Conservation (phyloP, 2,888 invertebrate genomes). For the Allacma fusca region DNA sequence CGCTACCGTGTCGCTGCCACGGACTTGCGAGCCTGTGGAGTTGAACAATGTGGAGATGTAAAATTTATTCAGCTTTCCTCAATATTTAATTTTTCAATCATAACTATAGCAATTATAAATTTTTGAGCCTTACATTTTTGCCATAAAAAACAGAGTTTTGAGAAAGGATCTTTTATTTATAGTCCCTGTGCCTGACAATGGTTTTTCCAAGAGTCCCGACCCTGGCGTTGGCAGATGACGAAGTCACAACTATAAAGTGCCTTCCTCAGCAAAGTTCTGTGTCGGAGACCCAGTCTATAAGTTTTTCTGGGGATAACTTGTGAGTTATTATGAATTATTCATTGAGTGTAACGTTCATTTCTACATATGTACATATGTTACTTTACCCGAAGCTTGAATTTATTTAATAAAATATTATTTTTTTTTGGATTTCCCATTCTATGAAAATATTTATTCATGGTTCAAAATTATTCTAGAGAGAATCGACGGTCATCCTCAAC, state of each 20-base stretch:
- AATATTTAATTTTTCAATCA: not conserved
- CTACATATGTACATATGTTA: not conserved
- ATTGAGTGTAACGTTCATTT: too few species aligned
- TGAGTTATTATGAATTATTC: too few species aligned
- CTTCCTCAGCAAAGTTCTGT: conserved; percentile 57
- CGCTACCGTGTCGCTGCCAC: conserved; percentile 56
- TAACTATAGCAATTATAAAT: not conserved
- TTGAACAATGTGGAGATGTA: conserved; percentile 60
- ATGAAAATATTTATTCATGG: too few species aligned
- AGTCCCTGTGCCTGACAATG: conserved; percentile 59
- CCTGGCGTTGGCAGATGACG: conserved; percentile 59
- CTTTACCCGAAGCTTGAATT: too few species aligned
- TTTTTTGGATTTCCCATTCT: too few species aligned
- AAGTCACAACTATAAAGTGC: conserved; percentile 61
- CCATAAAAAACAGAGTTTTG: not conserved
- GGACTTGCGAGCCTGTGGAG: conserved; percentile 59
- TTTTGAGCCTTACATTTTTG: too few species aligned
- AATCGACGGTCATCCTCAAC: conserved; percentile 57
- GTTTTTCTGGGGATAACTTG: conserved; percentile 59
- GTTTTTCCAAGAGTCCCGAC: conserved; percentile 60
- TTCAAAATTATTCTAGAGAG: conserved; percentile 24
- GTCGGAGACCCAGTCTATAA: conserved; percentile 56
- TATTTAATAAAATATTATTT: too few species aligned
- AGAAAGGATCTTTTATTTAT: not conserved
- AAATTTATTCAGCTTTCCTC: not conserved